A percentile compares a stretch with the other conserved stretches of the same genome.
phyloP scores from a whole-genome alignment of 1,140 invertebrate genomes.

The Zaprionus capensis region DNA sequence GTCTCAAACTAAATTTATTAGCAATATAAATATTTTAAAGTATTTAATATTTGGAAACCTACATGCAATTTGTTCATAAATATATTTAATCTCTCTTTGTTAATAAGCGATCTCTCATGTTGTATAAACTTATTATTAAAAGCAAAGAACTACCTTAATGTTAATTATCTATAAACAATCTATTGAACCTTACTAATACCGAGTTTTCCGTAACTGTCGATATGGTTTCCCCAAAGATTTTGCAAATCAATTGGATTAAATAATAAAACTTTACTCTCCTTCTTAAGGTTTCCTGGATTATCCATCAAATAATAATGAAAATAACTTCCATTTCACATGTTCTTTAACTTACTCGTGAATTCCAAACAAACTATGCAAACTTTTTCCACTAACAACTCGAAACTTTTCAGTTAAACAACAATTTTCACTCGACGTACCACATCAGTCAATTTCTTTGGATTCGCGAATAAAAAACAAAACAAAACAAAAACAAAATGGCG shows the following conservation, averaged over 20 bases:
- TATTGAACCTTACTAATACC: background rate
- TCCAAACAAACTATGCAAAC: constrained; percentile 4
- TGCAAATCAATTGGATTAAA: background rate
- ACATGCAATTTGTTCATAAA: too few species aligned
- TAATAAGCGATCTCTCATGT: background rate
- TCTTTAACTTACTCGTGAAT: background rate
- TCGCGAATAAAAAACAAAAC: constrained; percentile 7
- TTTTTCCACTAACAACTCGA: constrained; percentile 16
- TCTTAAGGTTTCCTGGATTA: background rate
- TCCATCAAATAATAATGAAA: background rate
- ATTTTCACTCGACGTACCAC: constrained; percentile 30
- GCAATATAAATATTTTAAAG: too few species aligned
- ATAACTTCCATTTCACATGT: background rate
- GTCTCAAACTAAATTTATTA: too few species aligned
- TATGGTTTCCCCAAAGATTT: background rate
- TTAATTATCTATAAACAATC: background rate
- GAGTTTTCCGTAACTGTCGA: background rate
- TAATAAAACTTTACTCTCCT: background rate
- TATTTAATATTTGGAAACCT: too few species aligned
- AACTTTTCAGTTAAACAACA: constrained; percentile 28
- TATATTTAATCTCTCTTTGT: too few species aligned
- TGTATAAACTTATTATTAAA: background rate
- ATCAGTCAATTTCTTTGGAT: constrained; percentile 50
- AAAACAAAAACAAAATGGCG: constrained; percentile 41
- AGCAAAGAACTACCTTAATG: fast-evolving